Evolutionary conservation across 2,113 vertebrate species (phyloP), one percentile per base, ranked within the genome.

Genomic region (Amia ocellicauda): DNA sequence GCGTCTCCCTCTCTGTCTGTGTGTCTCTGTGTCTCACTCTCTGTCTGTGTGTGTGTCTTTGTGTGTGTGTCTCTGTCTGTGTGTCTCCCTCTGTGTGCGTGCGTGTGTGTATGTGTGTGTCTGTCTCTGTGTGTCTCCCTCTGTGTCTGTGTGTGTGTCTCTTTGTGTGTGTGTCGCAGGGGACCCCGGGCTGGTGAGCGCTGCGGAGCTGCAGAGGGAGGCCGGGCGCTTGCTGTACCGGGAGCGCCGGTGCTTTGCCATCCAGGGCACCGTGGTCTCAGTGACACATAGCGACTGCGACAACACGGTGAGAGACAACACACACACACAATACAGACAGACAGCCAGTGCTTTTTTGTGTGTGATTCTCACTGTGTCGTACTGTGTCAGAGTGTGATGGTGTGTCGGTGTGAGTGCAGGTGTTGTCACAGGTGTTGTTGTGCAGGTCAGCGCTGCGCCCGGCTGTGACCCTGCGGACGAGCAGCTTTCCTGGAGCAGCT

Each of bases 261-360:
- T 89, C 71, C 88, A 89, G 75, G 86, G 86, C 14, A 74, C 77
- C 0, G 62, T 89, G 45, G 75, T 74, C 58, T 66, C 71, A 70
- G 85, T 86, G 10, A 75, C 75, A 1, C 69, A 82, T 74, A 72
- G 80, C 58, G 49, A 50, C 50, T 64, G 52, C 57, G 78, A n/a
- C 14, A 36, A 11, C 40, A 42, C 24, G 71, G 78, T 80, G 68
- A 79, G 76, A 23, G 26, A 0, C 58, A 23, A n/a, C n/a, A 3
- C 14, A 17, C 24, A 16, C 3, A 7, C 28, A 20, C n/a, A 62
- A 17, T 29, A 57, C 24, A 29, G 52, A 4, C 4, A 9, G 9
- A 7, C 5, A 4, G 52, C 4, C 10, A 5, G 7, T 3, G 5
- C 4, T 23, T 52, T 20, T 52, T 20, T 52, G 19, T 2, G 5